Evolutionary conservation across 2,113 vertebrate species (phyloP).

Genomic region (Kobus ellipsiprymnus): DNA sequence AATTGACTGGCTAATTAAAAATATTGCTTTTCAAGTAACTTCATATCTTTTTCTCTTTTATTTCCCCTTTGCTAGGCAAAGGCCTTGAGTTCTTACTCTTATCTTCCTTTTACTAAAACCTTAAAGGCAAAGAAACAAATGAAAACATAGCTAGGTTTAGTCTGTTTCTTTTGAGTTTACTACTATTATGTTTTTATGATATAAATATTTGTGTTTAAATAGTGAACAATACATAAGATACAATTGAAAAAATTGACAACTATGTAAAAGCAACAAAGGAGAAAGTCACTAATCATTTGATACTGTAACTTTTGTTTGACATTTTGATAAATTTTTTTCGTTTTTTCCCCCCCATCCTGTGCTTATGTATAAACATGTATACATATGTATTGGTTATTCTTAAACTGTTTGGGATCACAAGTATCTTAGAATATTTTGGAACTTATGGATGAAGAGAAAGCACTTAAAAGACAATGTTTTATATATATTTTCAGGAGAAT

Average conservation of each 20-base stretch:
- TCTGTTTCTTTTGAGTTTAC: not conserved
- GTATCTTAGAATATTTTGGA: not conserved
- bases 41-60: not conserved
- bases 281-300: not conserved
- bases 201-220: not conserved
- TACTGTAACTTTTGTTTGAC: not conserved
- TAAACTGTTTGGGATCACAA: not conserved
- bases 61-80: not conserved
- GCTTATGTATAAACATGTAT: not conserved
- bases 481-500: not conserved
- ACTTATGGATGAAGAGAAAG: not conserved
- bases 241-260: not conserved
- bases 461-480: not conserved
- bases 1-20: not conserved
- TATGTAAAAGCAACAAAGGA: not conserved
- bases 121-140: constrained; percentile 3
- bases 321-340: not conserved
- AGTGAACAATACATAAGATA: not conserved
- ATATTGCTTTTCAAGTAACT: not conserved
- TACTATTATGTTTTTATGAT: not conserved
- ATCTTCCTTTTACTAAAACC: not conserved
- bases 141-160: not conserved
- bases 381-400: not conserved
- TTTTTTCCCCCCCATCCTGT: not conserved
- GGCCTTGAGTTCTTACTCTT: not conserved